Conservation (phyloP, 1,140 invertebrate species). For the Pteromalus puparum region DNA sequence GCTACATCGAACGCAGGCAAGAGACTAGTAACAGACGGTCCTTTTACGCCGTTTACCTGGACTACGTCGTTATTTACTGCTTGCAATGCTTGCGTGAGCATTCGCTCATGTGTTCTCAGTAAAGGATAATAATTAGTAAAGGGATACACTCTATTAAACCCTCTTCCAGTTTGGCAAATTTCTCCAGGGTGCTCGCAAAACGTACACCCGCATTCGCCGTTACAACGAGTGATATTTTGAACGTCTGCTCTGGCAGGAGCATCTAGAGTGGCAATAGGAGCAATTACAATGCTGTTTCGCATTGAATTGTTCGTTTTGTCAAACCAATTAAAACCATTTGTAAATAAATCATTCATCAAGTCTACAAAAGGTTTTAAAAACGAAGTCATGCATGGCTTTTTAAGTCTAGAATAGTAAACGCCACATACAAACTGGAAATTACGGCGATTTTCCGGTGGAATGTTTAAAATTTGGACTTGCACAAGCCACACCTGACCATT, state of each 20-base stretch:
- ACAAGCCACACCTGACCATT: conserved; percentile 47
- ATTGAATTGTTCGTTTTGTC: not conserved
- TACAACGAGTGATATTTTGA: conserved; percentile 43
- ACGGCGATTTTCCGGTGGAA: conserved; percentile 34
- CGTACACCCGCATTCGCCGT: conserved; percentile 14
- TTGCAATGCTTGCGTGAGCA: not conserved
- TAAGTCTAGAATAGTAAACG: conserved; percentile 37
- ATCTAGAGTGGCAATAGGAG: conserved; percentile 42
- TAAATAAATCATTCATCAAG: conserved; percentile 14
- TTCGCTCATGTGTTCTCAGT: not conserved
- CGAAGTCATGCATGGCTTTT: conserved; percentile 44
- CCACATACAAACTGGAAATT: conserved; percentile 43
- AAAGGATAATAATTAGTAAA: not conserved
- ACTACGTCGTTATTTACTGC: not conserved
- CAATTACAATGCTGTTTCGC: conserved; percentile 8
- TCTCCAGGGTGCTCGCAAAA: conserved; percentile 10
- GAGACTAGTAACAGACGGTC: not conserved
- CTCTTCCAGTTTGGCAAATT: not conserved
- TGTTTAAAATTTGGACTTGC: conserved; percentile 45
- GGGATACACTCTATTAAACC: not conserved
- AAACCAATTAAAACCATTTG: conserved; percentile 8
- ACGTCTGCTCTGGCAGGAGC: conserved; percentile 47
- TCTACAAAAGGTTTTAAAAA: not conserved
- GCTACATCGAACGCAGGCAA: conserved; percentile 13
- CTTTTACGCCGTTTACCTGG: conserved; percentile 26